Evolutionary conservation across 2,888 invertebrate species (phyloP).

Genomic region (Syritta pipiens): DNA sequence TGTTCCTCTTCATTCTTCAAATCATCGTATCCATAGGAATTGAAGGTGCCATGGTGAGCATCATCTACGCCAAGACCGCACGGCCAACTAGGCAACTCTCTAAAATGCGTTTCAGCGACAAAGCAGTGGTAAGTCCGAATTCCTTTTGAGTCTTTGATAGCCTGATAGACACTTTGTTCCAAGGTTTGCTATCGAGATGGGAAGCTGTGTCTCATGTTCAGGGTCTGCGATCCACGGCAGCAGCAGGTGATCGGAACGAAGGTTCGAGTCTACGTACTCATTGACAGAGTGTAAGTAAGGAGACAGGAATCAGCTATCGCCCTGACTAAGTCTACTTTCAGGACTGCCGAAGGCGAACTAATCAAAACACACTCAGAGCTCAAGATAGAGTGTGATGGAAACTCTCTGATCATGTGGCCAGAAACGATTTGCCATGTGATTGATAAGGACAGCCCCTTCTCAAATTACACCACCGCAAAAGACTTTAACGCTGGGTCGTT

Average conservation of each 20-base stretch:
- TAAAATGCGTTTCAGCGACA: constrained; percentile 90
- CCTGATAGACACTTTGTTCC: constrained; percentile 32
- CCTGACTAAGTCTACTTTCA: too few species aligned
- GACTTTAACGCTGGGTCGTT: constrained; percentile 88
- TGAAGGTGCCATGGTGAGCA: constrained; percentile 82
- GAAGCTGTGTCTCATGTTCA: constrained; percentile 87
- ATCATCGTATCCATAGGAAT: constrained; percentile 84
- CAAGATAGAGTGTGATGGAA: constrained; percentile 83
- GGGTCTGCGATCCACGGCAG: constrained; percentile 88
- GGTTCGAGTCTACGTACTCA: constrained; percentile 82
- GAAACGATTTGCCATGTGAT: constrained; percentile 92
- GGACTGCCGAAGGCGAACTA: constrained; percentile 84
- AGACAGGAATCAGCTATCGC: too few species aligned
- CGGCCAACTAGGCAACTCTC: constrained; percentile 88
- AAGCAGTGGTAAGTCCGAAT: constrained; percentile 82
- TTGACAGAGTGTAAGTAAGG: constrained; percentile 76
- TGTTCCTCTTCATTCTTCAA: constrained; percentile 90
- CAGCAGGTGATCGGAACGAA: constrained; percentile 90
- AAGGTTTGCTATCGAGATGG: constrained; percentile 90
- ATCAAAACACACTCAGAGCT: constrained; percentile 87
- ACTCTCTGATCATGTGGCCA: constrained; percentile 90
- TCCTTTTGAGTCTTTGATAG: not conserved
- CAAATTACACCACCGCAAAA: constrained; percentile 85
- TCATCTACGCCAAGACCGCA: constrained; percentile 89
- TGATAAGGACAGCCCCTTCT: constrained; percentile 88